A percentile compares a stretch with the other conserved stretches of the same genome.
Conservation (phyloP, 1,140 invertebrate species). For the Yoshiicerus persimilis region DNA sequence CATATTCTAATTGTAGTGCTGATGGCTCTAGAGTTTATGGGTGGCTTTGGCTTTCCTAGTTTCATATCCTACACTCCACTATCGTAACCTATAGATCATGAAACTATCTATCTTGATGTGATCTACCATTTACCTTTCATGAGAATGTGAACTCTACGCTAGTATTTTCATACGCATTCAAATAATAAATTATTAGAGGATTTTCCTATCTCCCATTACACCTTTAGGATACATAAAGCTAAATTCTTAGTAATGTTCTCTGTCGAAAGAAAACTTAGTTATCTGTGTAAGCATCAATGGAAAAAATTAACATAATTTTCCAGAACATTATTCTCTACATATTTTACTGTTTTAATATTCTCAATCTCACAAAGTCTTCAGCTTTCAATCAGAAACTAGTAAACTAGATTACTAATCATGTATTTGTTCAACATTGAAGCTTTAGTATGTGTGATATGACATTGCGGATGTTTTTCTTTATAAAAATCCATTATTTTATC, state of each 20-base stretch:
- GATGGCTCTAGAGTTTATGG: not conserved
- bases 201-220: not conserved
- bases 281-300: not conserved
- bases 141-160: constrained; percentile 10
- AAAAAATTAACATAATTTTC: constrained; percentile 19
- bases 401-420: too few species aligned
- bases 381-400: not conserved
- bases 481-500: not conserved
- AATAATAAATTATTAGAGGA: not conserved
- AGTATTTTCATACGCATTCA: not conserved
- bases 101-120: not conserved
- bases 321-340: not conserved
- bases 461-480: not conserved
- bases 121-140: constrained; percentile 3
- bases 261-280: not conserved
- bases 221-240: not conserved
- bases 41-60: not conserved
- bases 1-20: not conserved
- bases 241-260: not conserved
- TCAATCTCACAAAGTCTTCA: not conserved
- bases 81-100: not conserved
- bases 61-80: not conserved
- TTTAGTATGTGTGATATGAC: not conserved
- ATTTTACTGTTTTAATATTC: not conserved
- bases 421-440: not conserved